Conservation (phyloP, 2,888 invertebrate species). For the Coleophora deauratella region DNA sequence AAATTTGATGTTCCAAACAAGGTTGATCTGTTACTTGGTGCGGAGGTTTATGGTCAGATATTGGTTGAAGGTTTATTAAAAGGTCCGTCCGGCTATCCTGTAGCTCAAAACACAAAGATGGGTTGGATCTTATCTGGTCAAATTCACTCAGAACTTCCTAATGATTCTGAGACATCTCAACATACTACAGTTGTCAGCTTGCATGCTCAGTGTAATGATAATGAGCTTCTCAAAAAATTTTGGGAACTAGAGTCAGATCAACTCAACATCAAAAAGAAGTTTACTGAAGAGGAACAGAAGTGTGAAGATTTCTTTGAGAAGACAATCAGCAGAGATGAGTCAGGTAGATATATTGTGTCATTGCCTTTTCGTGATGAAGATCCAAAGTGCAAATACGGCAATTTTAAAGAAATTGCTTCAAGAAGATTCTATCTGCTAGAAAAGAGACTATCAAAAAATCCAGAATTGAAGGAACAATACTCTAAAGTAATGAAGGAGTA, state of each 20-base stretch:
- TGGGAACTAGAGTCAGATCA: slow-evolving; percentile 16
- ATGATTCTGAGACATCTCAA: background rate
- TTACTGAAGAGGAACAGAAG: slow-evolving; percentile 9
- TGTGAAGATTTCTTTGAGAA: slow-evolving; percentile 9
- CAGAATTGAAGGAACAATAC: slow-evolving; percentile 13
- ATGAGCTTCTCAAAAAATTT: slow-evolving; percentile 11
- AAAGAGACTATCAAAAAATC: slow-evolving; percentile 8
- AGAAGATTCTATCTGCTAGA: slow-evolving; percentile 11
- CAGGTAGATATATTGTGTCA: slow-evolving; percentile 12
- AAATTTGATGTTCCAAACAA: background rate
- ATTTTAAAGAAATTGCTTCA: slow-evolving; percentile 7
- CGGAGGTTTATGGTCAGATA: background rate
- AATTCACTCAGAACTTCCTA: background rate
- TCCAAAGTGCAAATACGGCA: slow-evolving; percentile 6
- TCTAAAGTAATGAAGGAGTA: slow-evolving; percentile 16
- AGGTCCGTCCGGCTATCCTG: too few relatives aligned
- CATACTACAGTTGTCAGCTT: slow-evolving; percentile 1
- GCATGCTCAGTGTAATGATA: slow-evolving; percentile 2
- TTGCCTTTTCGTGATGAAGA: slow-evolving; percentile 9
- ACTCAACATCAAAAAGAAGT: slow-evolving; percentile 1
- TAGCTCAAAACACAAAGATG: background rate
- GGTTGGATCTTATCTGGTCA: background rate
- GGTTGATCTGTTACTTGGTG: background rate
- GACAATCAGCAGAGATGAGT: slow-evolving; percentile 7
- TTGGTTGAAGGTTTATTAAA: background rate